These are phyloP conservation scores for Rallus limicola DNA, from an alignment of 2,113 vertebrate species.

Conservation along the genomic window DNA sequence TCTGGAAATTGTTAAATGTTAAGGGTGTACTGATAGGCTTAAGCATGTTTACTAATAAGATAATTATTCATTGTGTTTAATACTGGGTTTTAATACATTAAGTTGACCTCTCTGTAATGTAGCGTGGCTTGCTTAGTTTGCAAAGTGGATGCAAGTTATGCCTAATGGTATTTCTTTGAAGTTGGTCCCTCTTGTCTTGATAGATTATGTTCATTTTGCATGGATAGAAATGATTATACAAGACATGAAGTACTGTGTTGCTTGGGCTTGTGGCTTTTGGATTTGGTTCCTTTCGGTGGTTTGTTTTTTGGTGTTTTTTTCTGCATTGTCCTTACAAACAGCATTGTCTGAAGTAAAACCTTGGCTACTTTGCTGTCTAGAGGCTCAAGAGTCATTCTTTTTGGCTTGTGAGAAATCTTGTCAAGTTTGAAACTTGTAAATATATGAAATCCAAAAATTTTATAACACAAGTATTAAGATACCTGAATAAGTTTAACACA, in stretches of 20 bases:
- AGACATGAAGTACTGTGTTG: background rate
- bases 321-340: background rate
- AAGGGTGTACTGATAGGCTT: background rate
- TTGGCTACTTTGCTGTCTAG: background rate
- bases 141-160: background rate
- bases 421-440: background rate
- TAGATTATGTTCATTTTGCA: background rate
- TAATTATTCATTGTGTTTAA: background rate
- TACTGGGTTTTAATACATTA: background rate
- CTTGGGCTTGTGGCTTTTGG: no score
- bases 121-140: background rate
- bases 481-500: background rate
- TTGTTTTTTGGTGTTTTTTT: background rate
- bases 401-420: background rate
- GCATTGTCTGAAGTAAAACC: background rate
- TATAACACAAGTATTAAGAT: background rate
- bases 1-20: background rate
- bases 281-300: rapidly evolving
- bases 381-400: background rate
- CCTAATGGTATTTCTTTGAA: background rate
- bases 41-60: background rate
- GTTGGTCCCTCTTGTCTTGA: background rate
- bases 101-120: background rate
- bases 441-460: background rate
- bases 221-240: background rate